These are phyloP conservation scores for Pleuronectes platessa DNA, from an alignment of 2,113 vertebrate species.

Conservation along the genomic window DNA sequence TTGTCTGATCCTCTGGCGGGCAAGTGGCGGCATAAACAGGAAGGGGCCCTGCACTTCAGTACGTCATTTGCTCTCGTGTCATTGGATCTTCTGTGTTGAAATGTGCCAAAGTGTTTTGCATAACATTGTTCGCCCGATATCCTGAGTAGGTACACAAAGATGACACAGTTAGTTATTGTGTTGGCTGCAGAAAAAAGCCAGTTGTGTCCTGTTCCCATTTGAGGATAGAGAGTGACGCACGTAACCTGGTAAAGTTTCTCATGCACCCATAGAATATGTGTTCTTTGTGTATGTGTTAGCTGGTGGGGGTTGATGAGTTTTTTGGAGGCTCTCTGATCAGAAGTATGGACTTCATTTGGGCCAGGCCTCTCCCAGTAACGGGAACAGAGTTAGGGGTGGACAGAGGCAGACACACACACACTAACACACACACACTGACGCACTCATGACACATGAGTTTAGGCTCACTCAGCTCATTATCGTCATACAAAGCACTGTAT, in stretches of 20 bases:
- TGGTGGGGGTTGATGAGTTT: constrained; percentile 44
- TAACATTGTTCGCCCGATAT: constrained; percentile 72
- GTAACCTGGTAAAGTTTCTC: constrained; percentile 26
- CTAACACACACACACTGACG: not conserved
- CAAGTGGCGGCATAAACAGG: constrained; percentile 75
- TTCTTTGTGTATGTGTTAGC: constrained; percentile 27
- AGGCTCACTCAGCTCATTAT: constrained; percentile 13
- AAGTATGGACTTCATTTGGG: constrained; percentile 77
- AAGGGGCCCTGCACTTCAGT: constrained; percentile 72
- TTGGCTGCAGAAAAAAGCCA: constrained; percentile 33
- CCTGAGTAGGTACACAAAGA: constrained; percentile 66
- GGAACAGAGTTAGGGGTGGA: constrained; percentile 45
- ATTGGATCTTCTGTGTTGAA: constrained; percentile 69
- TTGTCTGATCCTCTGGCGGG: constrained; percentile 67
- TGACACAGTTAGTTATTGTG: constrained; percentile 47
- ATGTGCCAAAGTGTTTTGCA: constrained; percentile 62
- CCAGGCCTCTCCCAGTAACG: constrained; percentile 58
- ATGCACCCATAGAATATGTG: constrained; percentile 39
- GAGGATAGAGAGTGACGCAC: constrained; percentile 36
- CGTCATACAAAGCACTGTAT: not conserved
- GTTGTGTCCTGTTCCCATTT: constrained; percentile 35
- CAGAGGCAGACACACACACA: not conserved
- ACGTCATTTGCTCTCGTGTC: constrained; percentile 73
- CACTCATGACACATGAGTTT: not conserved
- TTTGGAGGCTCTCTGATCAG: constrained; percentile 26